Conservation (phyloP, 2,888 invertebrate species). For the Pandemis heparana region DNA sequence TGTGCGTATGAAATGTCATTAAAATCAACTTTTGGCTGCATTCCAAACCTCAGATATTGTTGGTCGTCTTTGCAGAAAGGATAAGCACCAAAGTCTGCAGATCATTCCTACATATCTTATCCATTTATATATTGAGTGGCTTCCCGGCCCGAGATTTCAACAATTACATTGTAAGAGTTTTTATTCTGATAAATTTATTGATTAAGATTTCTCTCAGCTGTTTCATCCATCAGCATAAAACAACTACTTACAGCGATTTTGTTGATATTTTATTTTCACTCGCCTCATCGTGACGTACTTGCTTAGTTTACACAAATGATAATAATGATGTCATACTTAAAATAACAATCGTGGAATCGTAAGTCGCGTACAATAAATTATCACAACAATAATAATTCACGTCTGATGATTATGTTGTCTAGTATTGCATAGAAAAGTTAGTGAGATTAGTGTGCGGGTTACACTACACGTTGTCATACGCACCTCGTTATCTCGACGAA, state of each 20-base stretch:
- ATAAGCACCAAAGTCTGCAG: constrained; percentile 60
- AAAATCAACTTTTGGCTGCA: constrained; percentile 80
- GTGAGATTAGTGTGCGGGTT: constrained; percentile 51
- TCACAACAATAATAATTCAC: constrained; percentile 19
- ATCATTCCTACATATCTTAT: constrained; percentile 59
- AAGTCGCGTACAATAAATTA: constrained; percentile 31
- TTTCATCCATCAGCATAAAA: constrained; percentile 7
- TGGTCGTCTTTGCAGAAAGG: constrained; percentile 74
- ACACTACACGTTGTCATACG: constrained; percentile 54
- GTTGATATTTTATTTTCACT: constrained; percentile 7
- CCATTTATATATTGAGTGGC: constrained; percentile 51
- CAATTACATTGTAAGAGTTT: constrained; percentile 27
- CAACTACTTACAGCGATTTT: not conserved
- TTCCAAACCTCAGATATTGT: constrained; percentile 78
- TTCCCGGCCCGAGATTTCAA: constrained; percentile 33
- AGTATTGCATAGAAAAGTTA: constrained; percentile 9
- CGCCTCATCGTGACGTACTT: constrained; percentile 14
- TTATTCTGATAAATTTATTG: constrained; percentile 12
- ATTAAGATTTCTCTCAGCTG: constrained; percentile 11
- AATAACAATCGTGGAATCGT: constrained; percentile 28
- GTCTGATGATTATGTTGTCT: constrained; percentile 20
- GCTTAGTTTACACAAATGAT: constrained; percentile 26
- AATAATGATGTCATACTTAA: constrained; percentile 35
- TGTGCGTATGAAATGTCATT: constrained; percentile 80
- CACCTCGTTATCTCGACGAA: constrained; percentile 62